Conservation (phyloP, 1,140 invertebrate genomes). For the Batillaria attramentaria region DNA sequence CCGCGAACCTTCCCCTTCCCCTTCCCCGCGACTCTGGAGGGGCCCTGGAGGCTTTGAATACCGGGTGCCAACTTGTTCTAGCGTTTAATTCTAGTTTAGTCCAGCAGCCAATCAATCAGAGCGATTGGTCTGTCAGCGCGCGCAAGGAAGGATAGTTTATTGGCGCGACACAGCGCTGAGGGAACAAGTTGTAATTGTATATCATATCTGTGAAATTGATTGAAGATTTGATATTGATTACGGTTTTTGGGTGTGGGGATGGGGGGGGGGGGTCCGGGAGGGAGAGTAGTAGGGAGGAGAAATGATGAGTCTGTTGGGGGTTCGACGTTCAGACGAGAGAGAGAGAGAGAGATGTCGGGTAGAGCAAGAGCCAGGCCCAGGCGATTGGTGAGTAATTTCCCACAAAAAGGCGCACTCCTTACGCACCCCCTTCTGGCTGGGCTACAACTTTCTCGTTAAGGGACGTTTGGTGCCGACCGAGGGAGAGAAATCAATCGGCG, state of each 20-base stretch:
- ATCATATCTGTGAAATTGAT: conserved; percentile 29
- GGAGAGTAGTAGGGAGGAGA: background rate
- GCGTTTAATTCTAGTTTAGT: conserved; percentile 30
- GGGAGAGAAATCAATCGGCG: background rate
- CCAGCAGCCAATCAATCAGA: conserved; percentile 13
- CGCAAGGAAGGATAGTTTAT: conserved; percentile 19
- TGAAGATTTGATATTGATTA: conserved; percentile 30
- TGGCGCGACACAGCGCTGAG: conserved; percentile 3
- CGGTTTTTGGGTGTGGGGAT: background rate
- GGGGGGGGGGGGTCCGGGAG: background rate
- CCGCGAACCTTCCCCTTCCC: too few species aligned
- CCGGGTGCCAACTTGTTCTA: conserved; percentile 25
- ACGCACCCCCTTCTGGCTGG: background rate
- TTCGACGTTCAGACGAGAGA: too few species aligned
- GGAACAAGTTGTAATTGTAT: conserved; percentile 28
- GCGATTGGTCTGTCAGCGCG: conserved; percentile 24
- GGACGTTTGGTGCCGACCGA: background rate
- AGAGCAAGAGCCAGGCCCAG: too few species aligned
- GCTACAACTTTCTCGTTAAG: conserved; percentile 9
- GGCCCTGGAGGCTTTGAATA: background rate
- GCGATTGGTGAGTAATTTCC: conserved; percentile 2
- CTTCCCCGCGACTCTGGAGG: background rate
- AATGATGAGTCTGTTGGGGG: too few species aligned
- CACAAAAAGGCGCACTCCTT: conserved; percentile 3
- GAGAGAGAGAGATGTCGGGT: too few species aligned